Evolutionary conservation across 2,888 invertebrate genomes (phyloP).

Genomic region (Glyphotaelius pellucidus): DNA sequence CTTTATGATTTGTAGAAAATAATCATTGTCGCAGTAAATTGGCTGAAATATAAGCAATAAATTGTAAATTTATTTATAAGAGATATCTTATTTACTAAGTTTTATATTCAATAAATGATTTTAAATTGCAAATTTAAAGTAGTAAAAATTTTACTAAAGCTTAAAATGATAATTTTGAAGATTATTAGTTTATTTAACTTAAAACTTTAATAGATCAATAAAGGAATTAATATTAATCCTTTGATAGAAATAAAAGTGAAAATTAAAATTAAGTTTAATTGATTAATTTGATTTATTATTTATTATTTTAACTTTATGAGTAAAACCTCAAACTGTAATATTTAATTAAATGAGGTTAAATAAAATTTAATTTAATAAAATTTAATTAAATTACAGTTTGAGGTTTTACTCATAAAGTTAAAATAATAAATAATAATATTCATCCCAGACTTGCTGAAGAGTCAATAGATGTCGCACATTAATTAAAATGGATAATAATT

Average conservation of each 20-base stretch:
- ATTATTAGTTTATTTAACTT: constrained; percentile 79
- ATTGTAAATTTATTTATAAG: constrained; percentile 82
- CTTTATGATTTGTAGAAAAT: constrained; percentile 85
- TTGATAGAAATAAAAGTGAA: constrained; percentile 67
- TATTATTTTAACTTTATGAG: too few species aligned
- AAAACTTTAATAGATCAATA: constrained; percentile 73
- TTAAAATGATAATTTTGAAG: constrained; percentile 82
- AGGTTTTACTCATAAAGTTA: too few species aligned
- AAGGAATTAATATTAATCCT: constrained; percentile 47
- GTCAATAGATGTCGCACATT: too few species aligned
- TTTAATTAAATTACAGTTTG: too few species aligned
- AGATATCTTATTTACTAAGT: constrained; percentile 71
- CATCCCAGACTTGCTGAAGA: too few species aligned
- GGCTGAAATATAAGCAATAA: constrained; percentile 77
- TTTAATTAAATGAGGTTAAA: constrained; percentile 66
- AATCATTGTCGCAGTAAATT: constrained; percentile 82
- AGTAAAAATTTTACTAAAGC: constrained; percentile 75
- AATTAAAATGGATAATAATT: too few species aligned
- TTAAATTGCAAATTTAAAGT: constrained; percentile 81
- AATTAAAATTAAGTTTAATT: constrained; percentile 50
- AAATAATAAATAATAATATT: too few species aligned
- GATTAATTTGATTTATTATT: too few species aligned
- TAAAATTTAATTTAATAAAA: constrained; percentile 74
- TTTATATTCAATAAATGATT: constrained; percentile 78
- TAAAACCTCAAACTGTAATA: too few species aligned